Evolutionary conservation across 1,140 invertebrate genomes (phyloP), one percentile per base, ranked within the genome.

Genomic region (Rhynchophorus ferrugineus): DNA sequence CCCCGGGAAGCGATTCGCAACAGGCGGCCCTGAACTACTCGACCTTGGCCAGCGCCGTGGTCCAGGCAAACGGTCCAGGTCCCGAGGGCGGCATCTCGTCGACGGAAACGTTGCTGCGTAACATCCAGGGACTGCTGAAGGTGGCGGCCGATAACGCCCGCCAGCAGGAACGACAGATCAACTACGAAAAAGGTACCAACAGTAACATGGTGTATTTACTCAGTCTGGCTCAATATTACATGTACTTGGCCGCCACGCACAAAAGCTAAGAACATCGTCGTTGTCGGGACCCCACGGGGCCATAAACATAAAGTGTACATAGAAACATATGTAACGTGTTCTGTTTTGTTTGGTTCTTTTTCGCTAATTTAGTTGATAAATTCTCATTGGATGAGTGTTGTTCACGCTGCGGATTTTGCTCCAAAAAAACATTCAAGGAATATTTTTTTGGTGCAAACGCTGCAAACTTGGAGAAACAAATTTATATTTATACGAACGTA

Each of bases 81-180:
- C 76, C 81, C 60, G 73, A 75, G 35, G 47, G 46, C 72, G 60
- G 72, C 64, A 78, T 82, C 59, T 87, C 83, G 53, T 92, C 90
- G 59, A 93, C 91, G 14, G 91, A 95, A 72, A 93, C 91, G 34
- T 78, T 96, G 37, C 80, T 95, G 41, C 79, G 92, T 59, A 96
- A 96, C 72, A 95, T 96, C 63, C 91, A 95, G 72, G 92, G 91
- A 16, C 78, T 95, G 52, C 81, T 95, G 36, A 94, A 95, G 72
- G 91, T 95, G 37, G 93, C 92, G 7, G 91, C 90, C 6, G 92
- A 95, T 72, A 95, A 95, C 75, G 91, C 92, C 22, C 79, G 91
- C 57, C 91, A 95, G 67, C 91, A 95, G 72, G 92, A 96, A 69
- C 79, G 91, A 58, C 90, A 95, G 73, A 89, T 94, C 69, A 92